Evolutionary conservation across 2,888 invertebrate species (phyloP), one percentile per base, ranked within the genome.

Genomic region (Apotomis capreana): DNA sequence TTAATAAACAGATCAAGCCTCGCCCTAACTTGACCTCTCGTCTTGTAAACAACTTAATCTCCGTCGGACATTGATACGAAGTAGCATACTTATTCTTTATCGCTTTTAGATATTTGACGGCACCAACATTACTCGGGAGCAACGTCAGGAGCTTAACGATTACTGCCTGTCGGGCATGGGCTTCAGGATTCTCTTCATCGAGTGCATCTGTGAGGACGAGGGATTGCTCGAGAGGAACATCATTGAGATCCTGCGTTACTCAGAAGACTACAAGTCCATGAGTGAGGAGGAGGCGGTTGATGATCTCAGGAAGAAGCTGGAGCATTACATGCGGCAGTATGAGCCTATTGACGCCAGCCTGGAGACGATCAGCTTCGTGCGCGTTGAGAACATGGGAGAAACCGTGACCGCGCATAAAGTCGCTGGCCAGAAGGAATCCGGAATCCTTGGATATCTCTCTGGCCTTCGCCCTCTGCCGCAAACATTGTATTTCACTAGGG

Each of bases 151-250:
- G 83, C 94, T 98, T 68, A 94, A 95, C 84, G 95, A 96, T 74
- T 95, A 97, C 83, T 95, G 97, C 76, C 93, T 95, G 75, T 92
- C 94, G 6, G 95, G 96, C 76, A 94, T 96, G 90, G 96, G 97
- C 74, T 97, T 96, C 89, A 95, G 97, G 81, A 95, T 98, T 73
- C 95, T 99, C 84, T 98, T 98, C 91, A 96, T 99, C 77, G 98
- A 99, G 88, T 97, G 97, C 86, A 95, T 98, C 76, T 98, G 98
- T 89, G 97, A 98, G 79, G 97, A 98, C 77, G 91, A 93, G 68
- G 90, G 89, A 67, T 76, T 93, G 0, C 87, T 93, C 3, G 93
- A 93, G 76, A 85, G 90, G 71, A 92, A 93, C 80, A 94, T 94
- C 74, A 91, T 93, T 85, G 97, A 97, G 85, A 97, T 98, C 75